A percentile compares a stretch with the other conserved stretches of the same genome.
Conservation (phyloP, 2,888 invertebrate species). For the Zelleria hepariella region DNA sequence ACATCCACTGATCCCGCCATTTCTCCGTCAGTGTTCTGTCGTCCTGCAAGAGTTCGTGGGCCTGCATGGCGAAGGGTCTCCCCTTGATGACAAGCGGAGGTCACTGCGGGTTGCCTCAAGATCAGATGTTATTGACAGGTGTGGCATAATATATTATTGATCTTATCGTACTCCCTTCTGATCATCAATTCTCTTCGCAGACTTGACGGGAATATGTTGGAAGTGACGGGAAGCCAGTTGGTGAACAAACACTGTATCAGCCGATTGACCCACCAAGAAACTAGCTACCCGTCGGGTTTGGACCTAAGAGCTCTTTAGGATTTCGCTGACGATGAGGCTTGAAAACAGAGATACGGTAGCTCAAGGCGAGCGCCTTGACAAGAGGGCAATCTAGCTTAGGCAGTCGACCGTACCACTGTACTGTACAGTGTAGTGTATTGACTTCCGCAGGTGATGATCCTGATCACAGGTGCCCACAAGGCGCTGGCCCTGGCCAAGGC, state of each 20-base stretch:
- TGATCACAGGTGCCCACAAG: constrained; percentile 97
- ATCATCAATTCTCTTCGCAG: too few species aligned
- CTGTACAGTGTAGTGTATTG: constrained; percentile 12
- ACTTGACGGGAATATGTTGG: too few species aligned
- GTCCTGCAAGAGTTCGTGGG: too few species aligned
- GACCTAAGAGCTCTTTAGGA: not conserved
- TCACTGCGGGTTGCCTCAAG: too few species aligned
- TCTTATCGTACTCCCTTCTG: too few species aligned
- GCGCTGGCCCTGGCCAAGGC: constrained; percentile 97
- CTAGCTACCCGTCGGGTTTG: not conserved
- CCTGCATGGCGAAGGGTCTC: too few species aligned
- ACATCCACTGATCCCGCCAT: too few species aligned
- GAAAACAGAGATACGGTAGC: not conserved
- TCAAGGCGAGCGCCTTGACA: not conserved
- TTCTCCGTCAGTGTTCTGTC: too few species aligned
- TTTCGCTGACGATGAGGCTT: not conserved
- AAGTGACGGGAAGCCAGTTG: not conserved
- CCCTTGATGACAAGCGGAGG: too few species aligned
- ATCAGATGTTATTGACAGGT: too few species aligned
- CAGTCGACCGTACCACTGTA: not conserved
- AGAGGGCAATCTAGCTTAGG: not conserved
- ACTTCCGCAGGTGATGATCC: constrained; percentile 85
- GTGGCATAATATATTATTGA: too few species aligned
- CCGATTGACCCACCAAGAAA: not conserved
- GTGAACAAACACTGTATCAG: not conserved